Percentiles rank a stretch among this genome's conserved stretches.
phyloP scores from a whole-genome alignment of 1,140 invertebrate species.

The Calliopsis andreniformis region DNA sequence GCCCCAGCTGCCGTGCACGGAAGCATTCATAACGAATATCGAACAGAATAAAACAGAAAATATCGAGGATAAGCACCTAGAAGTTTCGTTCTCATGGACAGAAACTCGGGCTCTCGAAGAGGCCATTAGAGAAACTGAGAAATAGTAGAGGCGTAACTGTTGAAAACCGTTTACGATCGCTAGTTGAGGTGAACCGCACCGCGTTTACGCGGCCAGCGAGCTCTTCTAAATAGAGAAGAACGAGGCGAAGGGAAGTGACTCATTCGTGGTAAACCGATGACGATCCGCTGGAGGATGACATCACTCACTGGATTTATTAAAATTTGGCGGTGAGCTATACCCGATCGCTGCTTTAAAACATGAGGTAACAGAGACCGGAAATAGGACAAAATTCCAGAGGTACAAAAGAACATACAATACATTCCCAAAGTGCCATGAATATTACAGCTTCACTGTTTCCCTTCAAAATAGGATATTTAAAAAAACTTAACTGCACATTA shows the following conservation, averaged over 20 bases:
- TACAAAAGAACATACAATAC: no score
- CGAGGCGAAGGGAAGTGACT: slow-evolving; percentile 52
- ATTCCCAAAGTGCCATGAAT: no score
- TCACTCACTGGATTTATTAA: slow-evolving; percentile 46
- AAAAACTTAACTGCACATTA: no score
- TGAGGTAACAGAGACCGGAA: no score
- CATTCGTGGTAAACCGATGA: slow-evolving; percentile 48
- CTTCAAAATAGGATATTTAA: no score
- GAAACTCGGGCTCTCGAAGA: no score
- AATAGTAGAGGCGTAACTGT: neutral
- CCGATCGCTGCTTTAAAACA: no score
- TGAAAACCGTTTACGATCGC: slow-evolving; percentile 5
- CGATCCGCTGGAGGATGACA: slow-evolving; percentile 42
- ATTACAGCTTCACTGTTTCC: no score
- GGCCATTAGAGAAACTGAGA: neutral
- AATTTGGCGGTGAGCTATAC: slow-evolving; percentile 32
- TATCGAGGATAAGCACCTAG: neutral
- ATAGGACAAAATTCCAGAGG: no score
- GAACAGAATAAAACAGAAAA: neutral
- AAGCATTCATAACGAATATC: neutral
- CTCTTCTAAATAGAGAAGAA: slow-evolving; percentile 36
- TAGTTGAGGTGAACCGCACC: slow-evolving; percentile 29
- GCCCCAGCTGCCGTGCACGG: neutral
- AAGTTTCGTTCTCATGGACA: no score
- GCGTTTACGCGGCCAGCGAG: neutral